phyloP scores from a whole-genome alignment of 2,113 vertebrate genomes.

The Nycticryphes semicollaris region DNA sequence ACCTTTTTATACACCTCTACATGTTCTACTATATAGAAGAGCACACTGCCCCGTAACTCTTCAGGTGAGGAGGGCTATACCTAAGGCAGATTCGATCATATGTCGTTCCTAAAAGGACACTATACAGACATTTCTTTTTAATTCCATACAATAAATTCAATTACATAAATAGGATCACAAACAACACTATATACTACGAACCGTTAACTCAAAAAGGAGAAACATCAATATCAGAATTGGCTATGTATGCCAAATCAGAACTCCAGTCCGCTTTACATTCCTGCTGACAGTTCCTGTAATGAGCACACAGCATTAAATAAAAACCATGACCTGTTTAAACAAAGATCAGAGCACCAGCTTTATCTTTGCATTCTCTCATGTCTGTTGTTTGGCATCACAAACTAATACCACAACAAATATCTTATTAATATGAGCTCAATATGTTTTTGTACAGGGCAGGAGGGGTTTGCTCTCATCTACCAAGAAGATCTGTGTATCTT shows the following conservation, averaged over 20 bases:
- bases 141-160: background rate
- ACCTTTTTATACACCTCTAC: background rate
- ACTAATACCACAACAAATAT: background rate
- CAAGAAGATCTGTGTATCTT: background rate
- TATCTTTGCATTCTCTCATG: background rate
- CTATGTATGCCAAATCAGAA: background rate
- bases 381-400: constrained; percentile 7
- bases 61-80: background rate
- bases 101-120: background rate
- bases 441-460: background rate
- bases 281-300: background rate
- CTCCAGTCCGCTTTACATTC: background rate
- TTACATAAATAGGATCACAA: background rate
- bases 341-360: constrained; percentile 31
- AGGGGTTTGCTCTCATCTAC: background rate
- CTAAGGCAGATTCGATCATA: background rate
- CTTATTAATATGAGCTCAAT: background rate
- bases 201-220: background rate
- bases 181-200: background rate
- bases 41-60: background rate
- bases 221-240: background rate
- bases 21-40: background rate
- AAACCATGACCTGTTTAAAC: constrained; percentile 43
- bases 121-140: background rate
- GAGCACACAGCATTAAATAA: constrained; percentile 26